Base-by-base conservation (phyloP, 2,113 vertebrate species). In the Gopherus evgoodei region DNA sequence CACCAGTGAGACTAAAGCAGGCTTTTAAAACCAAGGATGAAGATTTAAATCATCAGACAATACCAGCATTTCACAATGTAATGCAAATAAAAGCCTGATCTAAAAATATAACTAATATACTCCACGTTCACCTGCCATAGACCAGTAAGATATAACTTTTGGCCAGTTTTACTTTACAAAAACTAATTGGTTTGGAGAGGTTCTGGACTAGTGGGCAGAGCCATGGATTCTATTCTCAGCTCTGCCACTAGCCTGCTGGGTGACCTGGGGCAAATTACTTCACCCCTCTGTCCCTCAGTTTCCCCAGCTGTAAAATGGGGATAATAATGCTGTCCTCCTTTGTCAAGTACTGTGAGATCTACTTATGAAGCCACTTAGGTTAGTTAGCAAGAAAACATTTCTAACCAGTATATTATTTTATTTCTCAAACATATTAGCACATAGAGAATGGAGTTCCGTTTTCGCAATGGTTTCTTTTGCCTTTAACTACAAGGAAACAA, bases 1-100 rank as follows among this genome's bases (percentile, higher is more conserved):
- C 35, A 87, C 14, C 92, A 31, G 81, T 57, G n/a, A 86, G 89
- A 89, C 93, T 92, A 95, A 90, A 54, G 86, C 25, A 9, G 90
- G n/a, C 27, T 94, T 95, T 93, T 38, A 86, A 62, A 93, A 92
- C 52, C 50, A 56, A 52, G 85, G 90, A 47, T 79, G 52, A 76
- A 38, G 72, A 83, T 35, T 91, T 54, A 93, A 96, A 94, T 94
- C 52, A 93, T 89, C 49, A 81, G 19, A 75, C 4, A 38, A 83
- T 75, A 90, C 54, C 35, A 91, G 35, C 81, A 59, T 29, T 89
- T 91, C 52, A 85, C 17, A 87, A 82, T 94, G 84, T 82, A 87
- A 91, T 0, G 3, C 44, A 95, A 82, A 50, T 65, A 90, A 27
- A 86, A 81, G 50, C 9, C 56, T 53, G 35, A 88, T 50, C 69